phyloP scores from a whole-genome alignment of 2,797 vertebrate species.

The Catostomus latipinnis region DNA sequence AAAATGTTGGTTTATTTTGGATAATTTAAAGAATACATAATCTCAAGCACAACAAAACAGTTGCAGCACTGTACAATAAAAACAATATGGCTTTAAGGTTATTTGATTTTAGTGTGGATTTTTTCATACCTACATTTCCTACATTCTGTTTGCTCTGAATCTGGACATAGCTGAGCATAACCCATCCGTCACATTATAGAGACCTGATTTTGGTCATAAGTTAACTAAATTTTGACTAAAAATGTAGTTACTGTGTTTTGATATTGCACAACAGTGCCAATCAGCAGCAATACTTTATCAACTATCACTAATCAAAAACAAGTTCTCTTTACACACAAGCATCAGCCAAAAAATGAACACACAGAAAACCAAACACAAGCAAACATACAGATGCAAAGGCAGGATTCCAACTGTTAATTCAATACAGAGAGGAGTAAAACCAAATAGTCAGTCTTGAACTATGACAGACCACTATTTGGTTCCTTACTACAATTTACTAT shows the following conservation, averaged over 20 bases:
- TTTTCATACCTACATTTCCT: too few species aligned
- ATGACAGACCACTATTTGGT: too few species aligned
- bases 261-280: neutral
- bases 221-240: too few species aligned
- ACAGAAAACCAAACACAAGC: neutral
- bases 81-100: neutral
- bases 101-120: too few species aligned
- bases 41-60: neutral
- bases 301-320: neutral
- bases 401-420: neutral
- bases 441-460: too few species aligned
- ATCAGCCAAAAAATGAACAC: neutral
- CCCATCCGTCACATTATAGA: too few species aligned
- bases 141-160: too few species aligned
- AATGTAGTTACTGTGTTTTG: too few species aligned
- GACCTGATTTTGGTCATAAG: too few species aligned
- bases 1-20: neutral
- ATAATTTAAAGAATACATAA: neutral
- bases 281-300: neutral
- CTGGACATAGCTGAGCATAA: too few species aligned
- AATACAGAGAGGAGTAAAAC: too few species aligned
- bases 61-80: neutral
- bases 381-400: neutral
- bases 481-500: neutral
- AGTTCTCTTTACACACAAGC: slow-evolving; percentile 1